phyloP scores from a whole-genome alignment of 1,140 invertebrate species.

The Fopius arisanus region DNA sequence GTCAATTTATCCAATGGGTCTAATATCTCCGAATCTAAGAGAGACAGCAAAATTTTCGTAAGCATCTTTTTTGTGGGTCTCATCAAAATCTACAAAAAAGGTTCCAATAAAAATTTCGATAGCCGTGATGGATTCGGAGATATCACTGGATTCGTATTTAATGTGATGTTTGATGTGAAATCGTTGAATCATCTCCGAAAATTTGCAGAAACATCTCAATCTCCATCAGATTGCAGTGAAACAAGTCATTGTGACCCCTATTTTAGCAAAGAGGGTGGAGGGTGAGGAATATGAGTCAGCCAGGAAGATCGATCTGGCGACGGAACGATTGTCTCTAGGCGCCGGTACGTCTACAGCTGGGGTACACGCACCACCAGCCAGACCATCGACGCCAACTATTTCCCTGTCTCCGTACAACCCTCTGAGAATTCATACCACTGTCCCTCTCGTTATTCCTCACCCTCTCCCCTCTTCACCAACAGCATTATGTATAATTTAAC shows the following conservation, averaged over 20 bases:
- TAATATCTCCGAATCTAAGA: too few species aligned
- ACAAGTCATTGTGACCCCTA: slow-evolving; percentile 20
- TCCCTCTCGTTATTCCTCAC: background rate
- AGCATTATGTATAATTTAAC: slow-evolving; percentile 46
- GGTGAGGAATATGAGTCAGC: slow-evolving; percentile 58
- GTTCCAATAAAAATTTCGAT: too few species aligned
- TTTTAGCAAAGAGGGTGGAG: slow-evolving; percentile 47
- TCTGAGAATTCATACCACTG: background rate
- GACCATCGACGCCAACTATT: slow-evolving; percentile 25
- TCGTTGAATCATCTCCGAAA: background rate
- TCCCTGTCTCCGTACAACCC: slow-evolving; percentile 13
- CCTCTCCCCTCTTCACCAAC: slow-evolving; percentile 17
- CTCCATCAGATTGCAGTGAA: slow-evolving; percentile 10
- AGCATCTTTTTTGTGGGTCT: too few species aligned
- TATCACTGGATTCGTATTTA: too few species aligned
- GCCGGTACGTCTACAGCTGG: slow-evolving; percentile 61
- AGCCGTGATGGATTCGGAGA: too few species aligned
- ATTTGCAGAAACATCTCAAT: background rate
- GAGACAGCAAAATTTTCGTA: too few species aligned
- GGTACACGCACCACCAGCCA: slow-evolving; percentile 45
- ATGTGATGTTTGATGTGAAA: background rate
- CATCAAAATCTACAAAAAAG: too few species aligned
- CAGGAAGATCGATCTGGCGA: slow-evolving; percentile 60
- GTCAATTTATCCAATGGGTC: too few species aligned
- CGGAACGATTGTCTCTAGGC: slow-evolving; percentile 59